Base-by-base conservation (phyloP, 2,797 vertebrate species). In the Bradypodion ventrale region DNA sequence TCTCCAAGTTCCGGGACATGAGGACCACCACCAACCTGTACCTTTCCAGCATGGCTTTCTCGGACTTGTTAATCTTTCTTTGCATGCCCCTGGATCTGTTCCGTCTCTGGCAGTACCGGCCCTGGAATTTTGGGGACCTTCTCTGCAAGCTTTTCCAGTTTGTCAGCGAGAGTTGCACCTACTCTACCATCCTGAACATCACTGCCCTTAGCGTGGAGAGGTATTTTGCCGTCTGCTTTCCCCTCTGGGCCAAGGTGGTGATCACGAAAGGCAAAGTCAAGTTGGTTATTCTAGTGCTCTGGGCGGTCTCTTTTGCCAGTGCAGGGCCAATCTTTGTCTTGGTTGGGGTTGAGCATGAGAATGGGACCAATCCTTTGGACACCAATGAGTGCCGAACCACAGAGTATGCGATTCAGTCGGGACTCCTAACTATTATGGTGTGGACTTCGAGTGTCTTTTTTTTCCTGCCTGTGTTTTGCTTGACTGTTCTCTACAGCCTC, bases 81-180 rank as follows among this genome's bases (percentile, higher is more conserved):
- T 99, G 98, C 87, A 98, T 99, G 98, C 99, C 99, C 0, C 95
- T 99, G 69, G 99, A 99, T 93, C 96, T 99, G 56, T 98, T 98
- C 86, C 96, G 98, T 77, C 97, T 99, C 93, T 99, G 99, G 99
- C 96, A 97, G 92, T 98, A 98, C 95, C 94, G 97, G 74, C 99
- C 99, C 65, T 99, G 99, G 99, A 97, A 97, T 90, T 96, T 99
- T 0, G 98, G 99, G 3, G 96, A 97, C 78, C 94, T 96, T 82
- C 97, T 99, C 69, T 99, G 99, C 93, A 99, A 99, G 94, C 97
- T 99, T 79, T 99, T 99, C 91, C 97, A 98, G 95, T 99, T 99
- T 74, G 95, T 99, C 86, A 99, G 98, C 66, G 99, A 99, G 94
- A 97, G 98, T 27, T 99, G 98, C 93, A 99, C 99, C 29, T 99